Evolutionary conservation across 2,797 vertebrate species (phyloP), one percentile per base, ranked within the genome.

Genomic region (Tarsius wallacei): DNA sequence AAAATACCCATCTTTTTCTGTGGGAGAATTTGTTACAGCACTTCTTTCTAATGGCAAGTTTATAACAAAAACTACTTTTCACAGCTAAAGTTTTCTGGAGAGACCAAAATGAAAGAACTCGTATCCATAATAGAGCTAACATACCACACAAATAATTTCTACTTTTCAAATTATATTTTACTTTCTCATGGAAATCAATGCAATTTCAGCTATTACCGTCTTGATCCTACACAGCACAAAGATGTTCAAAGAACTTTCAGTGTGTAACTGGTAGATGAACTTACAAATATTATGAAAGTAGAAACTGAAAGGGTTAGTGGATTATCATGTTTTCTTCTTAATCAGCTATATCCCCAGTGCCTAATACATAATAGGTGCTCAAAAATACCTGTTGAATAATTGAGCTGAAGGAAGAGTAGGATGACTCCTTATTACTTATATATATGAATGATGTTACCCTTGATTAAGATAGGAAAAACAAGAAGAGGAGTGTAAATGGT

Each of bases 1-100:
- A 93, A 90, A 94, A 84, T 53, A 74, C 3, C 21, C 94, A 86
- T 64, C 4, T 84, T 93, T 21, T 76, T 84, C 71, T 57, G 28
- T 49, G 33, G 83, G 85, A 97, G 95, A 96, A 83, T 55, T 12
- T 91, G 80, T 73, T 63, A 36, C 4, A 93, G 57, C 13, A 88
- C n/a, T 89, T 78, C 76, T 90, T 94, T 93, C 57, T 96, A 90
- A 87, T 7, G 15, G 10, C 57, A 93, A 87, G 68, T 70, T 96
- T 94, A 24, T 55, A 82, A 90, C n/a, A 83, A 93, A 87, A 71
- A 59, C 15, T 95, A 53, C 70, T 95, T 97, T 96, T 88, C n/a
- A 93, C 3, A 87, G 51, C 53, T 83, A 85, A 15, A 68, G 26
- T 33, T 91, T 97, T 93, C 47, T 80, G 49, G 96, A 87, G 36